These are phyloP conservation scores for Bombus impatiens DNA, from an alignment of 1,140 invertebrate genomes.

Conservation along the genomic window DNA sequence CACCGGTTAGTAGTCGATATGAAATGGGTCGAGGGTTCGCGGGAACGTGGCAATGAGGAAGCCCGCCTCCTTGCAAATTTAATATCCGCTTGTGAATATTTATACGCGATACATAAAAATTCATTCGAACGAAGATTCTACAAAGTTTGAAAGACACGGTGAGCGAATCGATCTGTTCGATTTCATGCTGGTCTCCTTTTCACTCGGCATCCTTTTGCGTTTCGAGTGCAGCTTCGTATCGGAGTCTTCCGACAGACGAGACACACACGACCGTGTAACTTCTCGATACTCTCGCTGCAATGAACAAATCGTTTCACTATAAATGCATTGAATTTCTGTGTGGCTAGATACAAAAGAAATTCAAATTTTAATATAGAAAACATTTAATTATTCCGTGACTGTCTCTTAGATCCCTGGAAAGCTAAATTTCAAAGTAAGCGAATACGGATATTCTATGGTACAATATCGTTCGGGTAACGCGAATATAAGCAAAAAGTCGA, in stretches of 20 bases:
- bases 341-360: not conserved
- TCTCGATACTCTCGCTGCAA: not conserved
- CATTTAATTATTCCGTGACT: not conserved
- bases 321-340: not conserved
- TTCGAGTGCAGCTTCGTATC: not conserved
- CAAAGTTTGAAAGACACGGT: not conserved
- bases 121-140: not conserved
- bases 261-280: not conserved
- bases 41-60: not conserved
- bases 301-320: not conserved
- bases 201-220: not conserved
- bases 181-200: not conserved
- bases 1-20: slow-evolving; percentile 17
- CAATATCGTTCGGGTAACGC: too few species aligned
- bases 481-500: too few species aligned
- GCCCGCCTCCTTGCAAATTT: not conserved
- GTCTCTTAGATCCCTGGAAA: not conserved
- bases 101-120: not conserved
- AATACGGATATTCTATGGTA: not conserved
- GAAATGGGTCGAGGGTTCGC: slow-evolving; percentile 4
- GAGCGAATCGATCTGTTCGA: not conserved
- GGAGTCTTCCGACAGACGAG: not conserved
- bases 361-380: not conserved
- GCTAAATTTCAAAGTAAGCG: not conserved
- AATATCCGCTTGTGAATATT: slow-evolving; percentile 22